These are phyloP conservation scores for Cephus pulcher DNA, from an alignment of 2,888 invertebrate genomes.

Conservation along the genomic window DNA sequence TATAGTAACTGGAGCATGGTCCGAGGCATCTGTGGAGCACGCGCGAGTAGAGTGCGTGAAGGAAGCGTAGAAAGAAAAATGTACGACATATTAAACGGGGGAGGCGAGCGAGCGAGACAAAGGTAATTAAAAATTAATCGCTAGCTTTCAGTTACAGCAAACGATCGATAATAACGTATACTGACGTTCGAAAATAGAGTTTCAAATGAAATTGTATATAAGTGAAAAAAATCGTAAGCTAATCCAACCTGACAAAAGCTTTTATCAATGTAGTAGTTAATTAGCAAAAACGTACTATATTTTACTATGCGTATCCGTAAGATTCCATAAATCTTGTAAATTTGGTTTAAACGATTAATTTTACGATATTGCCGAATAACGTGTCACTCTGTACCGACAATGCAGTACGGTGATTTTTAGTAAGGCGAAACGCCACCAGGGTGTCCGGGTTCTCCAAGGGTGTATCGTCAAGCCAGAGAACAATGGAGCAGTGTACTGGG, in stretches of 20 bases:
- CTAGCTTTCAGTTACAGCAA: no score
- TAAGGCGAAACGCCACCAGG: background rate
- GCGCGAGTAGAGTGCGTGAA: background rate
- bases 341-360: background rate
- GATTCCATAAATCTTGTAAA: no score
- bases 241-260: background rate
- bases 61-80: background rate
- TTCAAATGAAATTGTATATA: no score
- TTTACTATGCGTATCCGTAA: background rate
- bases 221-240: no score
- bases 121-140: background rate
- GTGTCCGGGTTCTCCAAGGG: background rate
- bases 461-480: slow-evolving; percentile 32
- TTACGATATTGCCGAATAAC: background rate
- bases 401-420: background rate
- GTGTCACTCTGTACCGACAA: background rate
- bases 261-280: background rate
- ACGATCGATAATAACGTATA: no score
- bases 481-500: slow-evolving; percentile 27
- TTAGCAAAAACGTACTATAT: background rate
- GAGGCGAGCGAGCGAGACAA: background rate
- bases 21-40: background rate
- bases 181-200: no score
- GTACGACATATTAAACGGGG: background rate
- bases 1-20: background rate